Conservation (phyloP, 2,888 invertebrate species). For the Tenthredo amoena region DNA sequence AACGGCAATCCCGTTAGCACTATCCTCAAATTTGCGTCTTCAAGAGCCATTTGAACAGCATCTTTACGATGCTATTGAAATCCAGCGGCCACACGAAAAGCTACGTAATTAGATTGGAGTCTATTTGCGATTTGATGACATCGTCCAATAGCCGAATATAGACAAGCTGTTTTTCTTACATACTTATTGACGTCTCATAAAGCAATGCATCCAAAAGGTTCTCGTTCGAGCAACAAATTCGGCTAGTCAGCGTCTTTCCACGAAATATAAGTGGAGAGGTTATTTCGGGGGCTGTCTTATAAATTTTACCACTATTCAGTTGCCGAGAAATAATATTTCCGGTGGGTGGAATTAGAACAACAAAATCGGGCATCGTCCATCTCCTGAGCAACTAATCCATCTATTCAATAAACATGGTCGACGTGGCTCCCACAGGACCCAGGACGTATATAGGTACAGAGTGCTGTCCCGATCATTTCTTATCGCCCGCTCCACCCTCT, state of each 20-base stretch:
- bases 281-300: not conserved
- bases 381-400: not conserved
- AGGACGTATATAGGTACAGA: not conserved
- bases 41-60: not conserved
- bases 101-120: no score
- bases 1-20: no score
- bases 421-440: not conserved
- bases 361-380: not conserved
- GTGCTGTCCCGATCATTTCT: not conserved
- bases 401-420: not conserved
- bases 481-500: not conserved
- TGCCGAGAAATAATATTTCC: not conserved
- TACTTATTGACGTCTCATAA: no score
- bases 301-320: not conserved
- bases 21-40: no score
- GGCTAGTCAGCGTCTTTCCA: no score
- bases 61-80: not conserved
- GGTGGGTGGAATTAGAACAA: not conserved
- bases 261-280: not conserved
- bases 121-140: not conserved
- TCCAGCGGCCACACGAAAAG: not conserved
- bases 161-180: no score
- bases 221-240: no score
- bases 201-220: no score
- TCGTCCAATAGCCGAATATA: not conserved